These are phyloP conservation scores for Ectropis crepuscularia DNA, from an alignment of 2,888 invertebrate species.

Conservation along the genomic window DNA sequence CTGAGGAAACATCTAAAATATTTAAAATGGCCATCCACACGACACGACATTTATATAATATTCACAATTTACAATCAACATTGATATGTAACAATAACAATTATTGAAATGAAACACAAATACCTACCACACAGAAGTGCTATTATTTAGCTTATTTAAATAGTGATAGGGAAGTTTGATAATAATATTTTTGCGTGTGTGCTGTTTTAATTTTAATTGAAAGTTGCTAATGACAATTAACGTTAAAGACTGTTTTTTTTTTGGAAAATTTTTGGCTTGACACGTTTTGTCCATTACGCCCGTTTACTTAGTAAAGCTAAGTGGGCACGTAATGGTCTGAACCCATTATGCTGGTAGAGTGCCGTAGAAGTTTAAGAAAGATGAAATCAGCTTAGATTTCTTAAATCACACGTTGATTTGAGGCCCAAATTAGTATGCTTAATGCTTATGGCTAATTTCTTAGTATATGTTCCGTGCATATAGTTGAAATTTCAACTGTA, in stretches of 20 bases:
- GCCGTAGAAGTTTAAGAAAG: slow-evolving; percentile 3
- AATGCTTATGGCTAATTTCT: background rate
- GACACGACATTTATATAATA: slow-evolving; percentile 71
- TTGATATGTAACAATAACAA: slow-evolving; percentile 77
- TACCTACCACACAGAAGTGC: slow-evolving; percentile 45
- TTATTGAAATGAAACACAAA: slow-evolving; percentile 51
- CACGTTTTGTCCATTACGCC: background rate
- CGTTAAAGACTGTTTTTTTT: background rate
- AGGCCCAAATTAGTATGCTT: background rate
- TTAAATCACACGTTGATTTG: too few species aligned
- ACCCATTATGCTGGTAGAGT: background rate
- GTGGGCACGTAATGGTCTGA: background rate
- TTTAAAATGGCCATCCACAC: slow-evolving; percentile 69
- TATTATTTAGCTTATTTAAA: slow-evolving; percentile 22
- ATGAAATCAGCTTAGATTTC: slow-evolving; percentile 5
- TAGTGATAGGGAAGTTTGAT: slow-evolving; percentile 2
- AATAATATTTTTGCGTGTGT: too few species aligned
- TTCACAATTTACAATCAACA: slow-evolving; percentile 61
- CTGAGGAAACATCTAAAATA: slow-evolving; percentile 45
- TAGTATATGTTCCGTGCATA: background rate
- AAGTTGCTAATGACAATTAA: background rate
- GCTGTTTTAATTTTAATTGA: background rate
- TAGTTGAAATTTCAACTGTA: slow-evolving; percentile 16
- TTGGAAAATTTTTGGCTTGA: slow-evolving; percentile 1
- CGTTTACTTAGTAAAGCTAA: background rate